Conservation (phyloP, 2,888 invertebrate genomes). For the Amblyteles armatorius region DNA sequence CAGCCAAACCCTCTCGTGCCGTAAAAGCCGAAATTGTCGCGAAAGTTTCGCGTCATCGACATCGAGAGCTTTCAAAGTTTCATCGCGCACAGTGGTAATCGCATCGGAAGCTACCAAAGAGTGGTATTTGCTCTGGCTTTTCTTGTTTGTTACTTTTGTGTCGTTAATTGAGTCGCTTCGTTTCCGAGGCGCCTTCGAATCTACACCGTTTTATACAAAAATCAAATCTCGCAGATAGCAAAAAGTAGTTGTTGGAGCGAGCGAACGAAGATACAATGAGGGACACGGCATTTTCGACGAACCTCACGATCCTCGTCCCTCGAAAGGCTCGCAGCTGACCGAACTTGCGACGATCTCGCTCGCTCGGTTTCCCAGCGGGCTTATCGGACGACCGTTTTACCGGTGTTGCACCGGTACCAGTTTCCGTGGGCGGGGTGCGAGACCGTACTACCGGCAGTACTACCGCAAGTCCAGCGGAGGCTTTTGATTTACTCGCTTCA, state of each 20-base stretch:
- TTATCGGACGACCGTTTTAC: conserved; percentile 41
- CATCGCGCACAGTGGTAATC: neutral
- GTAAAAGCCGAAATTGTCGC: neutral
- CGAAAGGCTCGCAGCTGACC: conserved; percentile 29
- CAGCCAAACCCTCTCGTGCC: neutral
- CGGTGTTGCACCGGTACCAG: conserved; percentile 1
- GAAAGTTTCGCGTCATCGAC: neutral
- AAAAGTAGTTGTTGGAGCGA: neutral
- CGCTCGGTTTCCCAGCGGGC: conserved; percentile 17
- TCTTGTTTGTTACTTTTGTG: no score
- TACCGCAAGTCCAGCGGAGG: conserved; percentile 31
- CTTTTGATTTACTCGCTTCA: conserved; percentile 61
- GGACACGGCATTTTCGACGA: neutral
- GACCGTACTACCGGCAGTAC: conserved; percentile 9
- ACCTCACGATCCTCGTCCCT: neutral
- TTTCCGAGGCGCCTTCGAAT: no score
- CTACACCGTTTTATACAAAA: no score
- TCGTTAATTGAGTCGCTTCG: no score
- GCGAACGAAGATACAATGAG: neutral
- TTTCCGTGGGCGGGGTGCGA: conserved; percentile 17
- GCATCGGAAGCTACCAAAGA: neutral
- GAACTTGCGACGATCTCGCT: conserved; percentile 25
- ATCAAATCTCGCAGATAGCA: no score
- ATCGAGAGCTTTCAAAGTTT: neutral
- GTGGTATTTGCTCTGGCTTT: no score